These are phyloP conservation scores for Lasioglossum baleicum DNA, from an alignment of 1,140 invertebrate genomes.

Conservation along the genomic window DNA sequence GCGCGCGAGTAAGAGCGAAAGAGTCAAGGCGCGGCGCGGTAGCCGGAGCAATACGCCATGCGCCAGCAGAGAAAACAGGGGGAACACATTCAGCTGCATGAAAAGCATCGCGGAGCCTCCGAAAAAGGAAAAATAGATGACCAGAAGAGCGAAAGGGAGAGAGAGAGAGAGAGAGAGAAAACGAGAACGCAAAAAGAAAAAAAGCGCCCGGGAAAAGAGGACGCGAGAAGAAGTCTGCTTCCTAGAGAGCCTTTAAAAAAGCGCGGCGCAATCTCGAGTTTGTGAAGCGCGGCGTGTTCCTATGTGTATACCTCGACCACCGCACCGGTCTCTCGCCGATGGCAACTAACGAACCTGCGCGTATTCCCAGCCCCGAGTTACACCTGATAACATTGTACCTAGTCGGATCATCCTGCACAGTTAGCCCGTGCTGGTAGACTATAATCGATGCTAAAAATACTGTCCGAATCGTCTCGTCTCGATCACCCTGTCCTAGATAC, in stretches of 20 bases:
- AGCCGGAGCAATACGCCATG: not conserved
- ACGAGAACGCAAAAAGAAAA: not conserved
- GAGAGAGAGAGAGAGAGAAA: not conserved
- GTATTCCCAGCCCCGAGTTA: no score
- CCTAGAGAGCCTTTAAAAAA: not conserved
- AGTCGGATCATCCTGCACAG: conserved; percentile 2
- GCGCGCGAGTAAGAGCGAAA: conserved; percentile 26
- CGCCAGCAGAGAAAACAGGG: conserved; percentile 8
- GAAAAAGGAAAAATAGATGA: conserved; percentile 22
- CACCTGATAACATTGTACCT: no score
- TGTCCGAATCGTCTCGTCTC: conserved; percentile 28
- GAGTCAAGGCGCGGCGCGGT: conserved; percentile 1
- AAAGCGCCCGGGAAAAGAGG: no score
- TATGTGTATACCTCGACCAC: no score
- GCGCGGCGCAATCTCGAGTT: not conserved
- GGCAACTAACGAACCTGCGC: no score
- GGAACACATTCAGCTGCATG: conserved; percentile 19
- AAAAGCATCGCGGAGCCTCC: conserved; percentile 10
- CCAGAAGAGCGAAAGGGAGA: not conserved
- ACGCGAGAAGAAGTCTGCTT: not conserved
- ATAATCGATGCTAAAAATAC: conserved; percentile 42
- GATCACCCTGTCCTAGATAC: conserved; percentile 40
- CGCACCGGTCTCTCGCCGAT: no score
- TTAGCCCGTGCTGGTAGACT: conserved; percentile 18
- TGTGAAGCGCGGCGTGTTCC: not conserved